phyloP scores from a whole-genome alignment of 2,888 invertebrate species.

The Congeria kusceri region DNA sequence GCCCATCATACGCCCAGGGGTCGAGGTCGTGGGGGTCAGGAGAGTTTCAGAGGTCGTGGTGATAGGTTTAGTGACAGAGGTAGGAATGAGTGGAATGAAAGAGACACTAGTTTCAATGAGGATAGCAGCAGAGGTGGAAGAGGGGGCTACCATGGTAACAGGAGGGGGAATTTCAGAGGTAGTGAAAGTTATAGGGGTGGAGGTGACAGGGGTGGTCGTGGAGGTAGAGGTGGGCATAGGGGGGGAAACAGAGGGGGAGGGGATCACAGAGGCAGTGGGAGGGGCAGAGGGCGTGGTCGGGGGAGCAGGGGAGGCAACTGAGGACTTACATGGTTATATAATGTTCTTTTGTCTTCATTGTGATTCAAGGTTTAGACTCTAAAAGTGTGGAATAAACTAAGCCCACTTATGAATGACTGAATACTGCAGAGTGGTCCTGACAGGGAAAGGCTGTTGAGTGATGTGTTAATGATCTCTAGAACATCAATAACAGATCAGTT shows the following conservation, averaged over 20 bases:
- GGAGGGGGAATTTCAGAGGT: constrained; percentile 8
- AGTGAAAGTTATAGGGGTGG: constrained; percentile 10
- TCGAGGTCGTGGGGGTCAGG: constrained; percentile 34
- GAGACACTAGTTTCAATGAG: constrained; percentile 1
- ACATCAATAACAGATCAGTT: too few species aligned
- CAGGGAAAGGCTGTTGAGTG: too few species aligned
- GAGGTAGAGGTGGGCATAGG: constrained; percentile 17
- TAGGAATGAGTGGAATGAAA: constrained; percentile 13
- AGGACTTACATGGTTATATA: too few species aligned
- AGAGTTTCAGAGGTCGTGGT: constrained; percentile 44
- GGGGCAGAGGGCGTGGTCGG: constrained; percentile 11
- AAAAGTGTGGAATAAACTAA: too few species aligned
- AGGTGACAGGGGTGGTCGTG: background rate
- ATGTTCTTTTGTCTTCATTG: too few species aligned
- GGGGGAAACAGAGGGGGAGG: constrained; percentile 15
- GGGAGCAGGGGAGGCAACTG: constrained; percentile 19
- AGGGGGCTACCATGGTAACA: background rate
- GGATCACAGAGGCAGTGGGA: background rate
- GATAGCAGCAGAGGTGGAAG: constrained; percentile 20
- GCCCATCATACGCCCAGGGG: constrained; percentile 25
- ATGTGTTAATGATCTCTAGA: too few species aligned
- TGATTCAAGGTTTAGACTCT: too few species aligned
- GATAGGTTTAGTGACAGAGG: constrained; percentile 15
- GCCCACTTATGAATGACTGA: too few species aligned
- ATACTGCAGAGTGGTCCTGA: too few species aligned